Percentiles rank a stretch among this genome's conserved stretches.
phyloP scores from a whole-genome alignment of 1,140 invertebrate genomes.

The Homalodisca vitripennis region DNA sequence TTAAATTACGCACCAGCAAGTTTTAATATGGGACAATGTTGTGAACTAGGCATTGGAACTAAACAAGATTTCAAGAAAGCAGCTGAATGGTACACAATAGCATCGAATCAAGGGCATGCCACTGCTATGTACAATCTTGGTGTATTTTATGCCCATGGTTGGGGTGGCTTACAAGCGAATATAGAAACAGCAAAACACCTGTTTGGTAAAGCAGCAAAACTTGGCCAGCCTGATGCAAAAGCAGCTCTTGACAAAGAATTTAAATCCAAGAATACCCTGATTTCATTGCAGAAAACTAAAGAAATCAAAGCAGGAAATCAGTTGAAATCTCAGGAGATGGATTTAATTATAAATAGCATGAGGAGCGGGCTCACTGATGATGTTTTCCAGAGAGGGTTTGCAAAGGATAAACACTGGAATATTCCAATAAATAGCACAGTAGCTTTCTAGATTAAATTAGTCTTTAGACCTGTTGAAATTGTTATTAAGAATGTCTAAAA shows the following conservation, averaged over 20 bases:
- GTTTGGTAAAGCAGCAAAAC: constrained; percentile 55
- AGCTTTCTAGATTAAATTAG: neutral
- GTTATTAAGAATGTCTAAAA: no score
- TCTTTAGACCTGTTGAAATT: no score
- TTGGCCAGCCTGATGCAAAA: constrained; percentile 57
- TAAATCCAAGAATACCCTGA: neutral
- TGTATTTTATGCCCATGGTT: constrained; percentile 61
- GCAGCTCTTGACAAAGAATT: constrained; percentile 48
- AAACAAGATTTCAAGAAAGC: constrained; percentile 56
- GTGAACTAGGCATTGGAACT: constrained; percentile 61
- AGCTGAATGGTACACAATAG: constrained; percentile 57
- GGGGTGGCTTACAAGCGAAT: constrained; percentile 54
- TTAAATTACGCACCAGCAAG: constrained; percentile 56
- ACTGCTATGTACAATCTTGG: constrained; percentile 63
- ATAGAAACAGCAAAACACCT: constrained; percentile 50
- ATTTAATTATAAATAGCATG: neutral
- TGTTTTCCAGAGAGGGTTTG: neutral
- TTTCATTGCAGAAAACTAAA: neutral
- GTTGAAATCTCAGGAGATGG: neutral
- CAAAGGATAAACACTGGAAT: neutral
- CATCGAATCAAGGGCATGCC: constrained; percentile 57
- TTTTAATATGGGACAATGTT: constrained; percentile 61
- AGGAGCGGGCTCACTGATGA: neutral
- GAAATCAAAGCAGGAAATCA: neutral
- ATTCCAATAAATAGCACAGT: neutral